A percentile compares a stretch with the other conserved stretches of the same genome.
Conservation (phyloP, 2,888 invertebrate genomes). For the Synanthedon vespiformis region DNA sequence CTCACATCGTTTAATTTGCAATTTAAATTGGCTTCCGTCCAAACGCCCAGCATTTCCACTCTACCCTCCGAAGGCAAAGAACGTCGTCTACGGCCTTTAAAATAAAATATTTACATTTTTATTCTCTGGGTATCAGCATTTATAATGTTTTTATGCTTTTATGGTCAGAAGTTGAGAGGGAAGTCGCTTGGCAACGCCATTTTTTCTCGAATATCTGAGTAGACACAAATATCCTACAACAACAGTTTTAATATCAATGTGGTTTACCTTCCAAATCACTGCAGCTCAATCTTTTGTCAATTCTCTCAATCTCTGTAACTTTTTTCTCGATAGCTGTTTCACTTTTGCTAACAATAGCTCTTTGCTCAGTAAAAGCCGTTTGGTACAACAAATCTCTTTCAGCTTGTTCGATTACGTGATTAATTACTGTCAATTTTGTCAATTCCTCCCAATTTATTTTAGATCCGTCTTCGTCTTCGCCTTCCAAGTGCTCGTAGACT, state of each 20-base stretch:
- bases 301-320: constrained; percentile 23
- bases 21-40: constrained; percentile 63
- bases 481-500: constrained; percentile 66
- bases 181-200: no score
- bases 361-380: constrained; percentile 36
- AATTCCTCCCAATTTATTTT: constrained; percentile 67
- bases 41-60: constrained; percentile 60
- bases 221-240: no score
- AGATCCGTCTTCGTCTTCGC: constrained; percentile 45
- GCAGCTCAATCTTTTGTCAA: constrained; percentile 44
- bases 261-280: constrained; percentile 48
- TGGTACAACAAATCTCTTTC: constrained; percentile 55
- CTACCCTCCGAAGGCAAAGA: constrained; percentile 40
- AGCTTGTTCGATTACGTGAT: constrained; percentile 58
- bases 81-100: constrained; percentile 26
- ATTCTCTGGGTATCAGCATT: not conserved
- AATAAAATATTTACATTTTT: not conserved
- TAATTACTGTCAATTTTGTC: constrained; percentile 57
- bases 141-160: not conserved
- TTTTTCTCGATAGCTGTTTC: constrained; percentile 41
- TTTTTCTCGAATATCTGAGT: no score
- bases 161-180: no score
- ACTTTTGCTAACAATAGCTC: constrained; percentile 46
- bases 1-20: constrained; percentile 64
- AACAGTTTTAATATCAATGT: not conserved